These are phyloP conservation scores for Hydrophis major DNA, from an alignment of 2,797 vertebrate species.

Conservation along the genomic window DNA sequence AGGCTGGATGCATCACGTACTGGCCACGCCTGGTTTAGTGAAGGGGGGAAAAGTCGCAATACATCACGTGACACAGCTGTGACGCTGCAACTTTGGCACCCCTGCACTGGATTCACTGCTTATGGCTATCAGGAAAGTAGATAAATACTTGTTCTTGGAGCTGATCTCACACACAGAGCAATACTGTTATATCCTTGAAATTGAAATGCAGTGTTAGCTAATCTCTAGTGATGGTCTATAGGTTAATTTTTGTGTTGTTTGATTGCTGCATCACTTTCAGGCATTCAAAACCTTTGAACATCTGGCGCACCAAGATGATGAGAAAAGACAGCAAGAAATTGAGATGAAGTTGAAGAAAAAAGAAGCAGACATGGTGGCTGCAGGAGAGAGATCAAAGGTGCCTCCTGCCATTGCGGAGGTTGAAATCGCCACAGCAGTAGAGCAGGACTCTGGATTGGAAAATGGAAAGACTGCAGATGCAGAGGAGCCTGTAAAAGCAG, in stretches of 20 bases:
- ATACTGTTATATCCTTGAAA: neutral
- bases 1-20: no score
- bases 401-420: conserved; percentile 67
- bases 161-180: neutral
- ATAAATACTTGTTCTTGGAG: neutral
- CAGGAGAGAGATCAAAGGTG: conserved; percentile 71
- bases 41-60: no score
- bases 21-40: no score
- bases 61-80: no score
- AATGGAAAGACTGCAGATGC: neutral
- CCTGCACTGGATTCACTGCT: neutral
- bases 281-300: conserved; percentile 85
- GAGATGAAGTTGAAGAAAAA: conserved; percentile 71
- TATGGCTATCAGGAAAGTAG: neutral
- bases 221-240: neutral
- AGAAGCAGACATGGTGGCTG: conserved; percentile 63
- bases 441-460: neutral
- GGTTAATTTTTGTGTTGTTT: neutral
- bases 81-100: no score
- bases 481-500: neutral
- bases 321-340: conserved; percentile 68
- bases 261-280: conserved; percentile 66
- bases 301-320: conserved; percentile 83
- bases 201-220: neutral
- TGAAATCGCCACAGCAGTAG: conserved; percentile 55